phyloP scores from a whole-genome alignment of 1,140 invertebrate genomes.

The Lordiphosa collinella region DNA sequence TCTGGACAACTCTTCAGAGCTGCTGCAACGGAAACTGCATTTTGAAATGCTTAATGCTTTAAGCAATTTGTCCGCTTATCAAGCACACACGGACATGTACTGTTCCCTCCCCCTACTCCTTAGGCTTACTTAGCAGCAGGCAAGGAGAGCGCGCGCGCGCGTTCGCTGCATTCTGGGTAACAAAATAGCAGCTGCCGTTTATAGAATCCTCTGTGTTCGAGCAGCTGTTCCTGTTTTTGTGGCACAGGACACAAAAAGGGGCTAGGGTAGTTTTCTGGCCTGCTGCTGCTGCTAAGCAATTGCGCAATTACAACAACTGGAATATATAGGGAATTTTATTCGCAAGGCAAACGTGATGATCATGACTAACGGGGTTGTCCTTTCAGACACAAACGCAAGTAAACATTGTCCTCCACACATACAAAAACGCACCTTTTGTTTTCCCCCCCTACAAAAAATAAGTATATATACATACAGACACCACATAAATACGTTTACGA shows the following conservation, averaged over 20 bases:
- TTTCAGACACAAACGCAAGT: constrained; percentile 25
- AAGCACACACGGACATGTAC: constrained; percentile 30
- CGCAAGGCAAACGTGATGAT: constrained; percentile 17
- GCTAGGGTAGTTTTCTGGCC: constrained; percentile 48
- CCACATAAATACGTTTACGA: constrained; percentile 12
- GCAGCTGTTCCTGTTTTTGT: constrained; percentile 56
- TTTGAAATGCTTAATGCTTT: constrained; percentile 30
- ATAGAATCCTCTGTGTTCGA: constrained; percentile 46
- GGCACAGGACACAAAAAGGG: constrained; percentile 57
- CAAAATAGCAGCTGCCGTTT: constrained; percentile 61
- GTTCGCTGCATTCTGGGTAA: constrained; percentile 26
- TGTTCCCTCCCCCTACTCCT: background rate
- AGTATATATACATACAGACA: constrained; percentile 4
- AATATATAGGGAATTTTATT: constrained; percentile 44
- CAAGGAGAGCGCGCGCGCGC: constrained; percentile 35
- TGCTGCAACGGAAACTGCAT: constrained; percentile 47
- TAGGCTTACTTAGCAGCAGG: constrained; percentile 3
- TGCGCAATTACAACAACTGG: constrained; percentile 57
- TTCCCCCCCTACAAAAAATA: constrained; percentile 17
- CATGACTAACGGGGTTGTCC: constrained; percentile 52
- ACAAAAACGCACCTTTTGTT: constrained; percentile 52
- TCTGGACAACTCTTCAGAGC: background rate
- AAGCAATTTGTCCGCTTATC: constrained; percentile 60
- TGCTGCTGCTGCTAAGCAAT: constrained; percentile 44
- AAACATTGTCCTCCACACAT: constrained; percentile 21